Evolutionary conservation across 2,797 vertebrate species (phyloP), one percentile per base, ranked within the genome.

Genomic region (Pangasius sanitwongsei): DNA sequence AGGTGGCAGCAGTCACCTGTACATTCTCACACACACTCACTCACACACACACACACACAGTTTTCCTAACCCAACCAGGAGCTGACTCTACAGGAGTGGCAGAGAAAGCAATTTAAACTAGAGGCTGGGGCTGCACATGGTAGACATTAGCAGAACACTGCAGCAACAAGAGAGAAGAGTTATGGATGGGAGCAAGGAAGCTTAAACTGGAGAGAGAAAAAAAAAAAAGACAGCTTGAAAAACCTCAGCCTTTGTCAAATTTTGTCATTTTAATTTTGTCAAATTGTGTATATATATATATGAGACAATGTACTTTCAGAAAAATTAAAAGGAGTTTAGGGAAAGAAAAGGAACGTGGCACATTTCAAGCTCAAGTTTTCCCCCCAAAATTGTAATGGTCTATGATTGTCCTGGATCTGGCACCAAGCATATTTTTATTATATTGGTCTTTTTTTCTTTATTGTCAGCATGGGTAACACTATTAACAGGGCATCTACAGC

Each of bases 1-100:
- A 92, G 92, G 86, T 90, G 92, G 91, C 87, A 88, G 77, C 69
- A 92, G 65, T 25, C 34, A 67, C n/a, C 63, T 37, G 74, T 44
- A 44, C 44, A 44, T 44, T 6, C 48, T 1, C 7, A 1, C 44
- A 44, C 44, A 0, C 44, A 44, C 44, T 0, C 6, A 44, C 44
- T 0, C 44, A 44, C 81, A 57, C 77, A 48, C 4, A 23, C 48
- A 23, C 48, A 50, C 37, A 12, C 72, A 72, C 34, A 9, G 18
- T 18, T 34, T 55, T 31, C 48, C 48, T 31, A 55, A 18, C 13
- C 67, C 55, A 41, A 48, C 16, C 18, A 65, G 59, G 34, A 87
- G 67, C 50, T 83, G 82, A n/a, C 48, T 86, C n/a, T 83, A 55
- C 61, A 88, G 70, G 18, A 63, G 41, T 28, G 12, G 67, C 25